Conservation (phyloP, 2,797 vertebrate species). For the Acanthopagrus latus region DNA sequence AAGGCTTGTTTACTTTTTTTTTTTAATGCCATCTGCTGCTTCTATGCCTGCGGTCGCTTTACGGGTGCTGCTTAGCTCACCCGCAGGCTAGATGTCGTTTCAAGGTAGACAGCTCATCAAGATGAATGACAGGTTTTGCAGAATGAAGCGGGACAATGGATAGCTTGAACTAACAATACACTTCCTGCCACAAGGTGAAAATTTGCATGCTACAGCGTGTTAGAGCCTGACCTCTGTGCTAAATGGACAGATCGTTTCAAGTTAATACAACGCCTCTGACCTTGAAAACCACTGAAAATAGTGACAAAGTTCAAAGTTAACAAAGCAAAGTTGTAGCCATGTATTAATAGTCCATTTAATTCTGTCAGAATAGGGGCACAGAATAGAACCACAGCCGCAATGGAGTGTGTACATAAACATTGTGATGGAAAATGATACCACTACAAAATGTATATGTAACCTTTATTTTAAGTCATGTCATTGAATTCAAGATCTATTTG, state of each 20-base stretch:
- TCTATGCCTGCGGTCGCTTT: slow-evolving; percentile 27
- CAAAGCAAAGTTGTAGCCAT: not conserved
- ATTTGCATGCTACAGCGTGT: slow-evolving; percentile 41
- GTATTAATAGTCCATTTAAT: not conserved
- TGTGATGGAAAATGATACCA: not conserved
- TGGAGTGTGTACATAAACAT: not conserved
- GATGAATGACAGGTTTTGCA: slow-evolving; percentile 52
- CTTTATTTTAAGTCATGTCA: not conserved
- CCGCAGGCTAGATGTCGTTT: slow-evolving; percentile 50
- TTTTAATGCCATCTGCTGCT: slow-evolving; percentile 53
- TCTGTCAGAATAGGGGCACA: not conserved
- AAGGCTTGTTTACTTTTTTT: slow-evolving; percentile 33
- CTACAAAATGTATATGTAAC: not conserved
- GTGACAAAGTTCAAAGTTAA: not conserved
- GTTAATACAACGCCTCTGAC: slow-evolving; percentile 28
- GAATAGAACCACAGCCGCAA: not conserved
- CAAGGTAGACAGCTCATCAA: slow-evolving; percentile 46
- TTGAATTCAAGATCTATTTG: not conserved
- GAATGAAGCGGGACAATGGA: slow-evolving; percentile 32
- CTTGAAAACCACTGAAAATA: slow-evolving; percentile 27
- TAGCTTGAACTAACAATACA: slow-evolving; percentile 38
- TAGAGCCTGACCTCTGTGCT: slow-evolving; percentile 35
- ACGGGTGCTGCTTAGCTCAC: slow-evolving; percentile 29
- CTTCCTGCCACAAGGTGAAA: slow-evolving; percentile 34
- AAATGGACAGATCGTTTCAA: slow-evolving; percentile 17